A percentile compares a stretch with the other conserved stretches of the same genome.
phyloP scores from a whole-genome alignment of 2,113 vertebrate genomes.

The Pelecanus crispus region DNA sequence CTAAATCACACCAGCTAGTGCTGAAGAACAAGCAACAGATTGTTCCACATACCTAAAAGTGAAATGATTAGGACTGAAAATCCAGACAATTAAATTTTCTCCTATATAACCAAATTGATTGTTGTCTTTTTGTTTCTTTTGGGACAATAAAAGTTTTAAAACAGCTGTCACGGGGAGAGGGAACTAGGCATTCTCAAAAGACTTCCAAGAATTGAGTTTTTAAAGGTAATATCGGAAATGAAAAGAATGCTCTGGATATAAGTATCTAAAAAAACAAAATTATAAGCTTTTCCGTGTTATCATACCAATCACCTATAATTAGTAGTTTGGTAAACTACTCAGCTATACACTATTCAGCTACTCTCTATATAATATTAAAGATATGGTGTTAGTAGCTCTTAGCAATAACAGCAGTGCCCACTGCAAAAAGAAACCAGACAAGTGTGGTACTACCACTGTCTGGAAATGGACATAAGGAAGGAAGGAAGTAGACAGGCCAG shows the following conservation, averaged over 20 bases:
- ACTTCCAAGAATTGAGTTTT: background rate
- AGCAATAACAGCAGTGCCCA: accelerated
- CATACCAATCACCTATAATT: background rate
- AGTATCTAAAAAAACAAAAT: background rate
- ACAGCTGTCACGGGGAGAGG: background rate
- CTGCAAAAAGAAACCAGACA: background rate
- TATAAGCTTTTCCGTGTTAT: background rate
- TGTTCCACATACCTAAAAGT: background rate
- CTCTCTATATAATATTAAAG: background rate
- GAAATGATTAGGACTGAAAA: background rate
- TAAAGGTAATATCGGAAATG: background rate
- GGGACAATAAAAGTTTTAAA: background rate
- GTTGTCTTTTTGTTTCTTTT: background rate
- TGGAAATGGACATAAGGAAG: background rate
- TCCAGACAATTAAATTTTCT: background rate
- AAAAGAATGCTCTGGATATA: background rate
- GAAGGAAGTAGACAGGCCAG: background rate
- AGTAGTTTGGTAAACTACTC: background rate
- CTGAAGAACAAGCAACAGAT: background rate
- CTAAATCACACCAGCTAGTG: background rate
- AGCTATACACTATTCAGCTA: background rate
- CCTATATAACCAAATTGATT: background rate
- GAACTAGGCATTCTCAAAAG: background rate
- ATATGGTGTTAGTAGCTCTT: background rate
- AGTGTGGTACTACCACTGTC: background rate